phyloP scores from a whole-genome alignment of 2,113 vertebrate species.

The Hassar affinis region DNA sequence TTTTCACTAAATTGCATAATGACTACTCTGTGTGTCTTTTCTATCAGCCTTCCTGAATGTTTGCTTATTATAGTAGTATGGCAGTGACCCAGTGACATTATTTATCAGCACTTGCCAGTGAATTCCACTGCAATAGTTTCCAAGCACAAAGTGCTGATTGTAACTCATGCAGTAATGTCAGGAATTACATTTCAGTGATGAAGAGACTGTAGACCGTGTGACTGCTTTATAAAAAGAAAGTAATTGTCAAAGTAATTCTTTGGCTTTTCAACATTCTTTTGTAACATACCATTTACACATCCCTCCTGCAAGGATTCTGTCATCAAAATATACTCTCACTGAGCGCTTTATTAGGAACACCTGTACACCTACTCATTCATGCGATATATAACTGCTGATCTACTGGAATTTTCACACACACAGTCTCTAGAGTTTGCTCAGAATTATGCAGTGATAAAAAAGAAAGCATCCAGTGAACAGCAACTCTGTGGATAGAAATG shows the following conservation, averaged over 20 bases:
- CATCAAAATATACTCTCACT: no score
- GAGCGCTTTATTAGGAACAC: no score
- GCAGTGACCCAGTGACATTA: slow-evolving; percentile 35
- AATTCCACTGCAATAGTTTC: slow-evolving; percentile 21
- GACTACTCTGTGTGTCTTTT: background rate
- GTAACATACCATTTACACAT: background rate
- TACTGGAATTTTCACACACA: no score
- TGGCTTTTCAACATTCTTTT: background rate
- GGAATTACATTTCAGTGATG: slow-evolving; percentile 16
- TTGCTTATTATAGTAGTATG: slow-evolving; percentile 21
- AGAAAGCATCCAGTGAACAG: no score
- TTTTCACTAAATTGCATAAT: slow-evolving; percentile 8
- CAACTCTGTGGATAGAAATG: no score
- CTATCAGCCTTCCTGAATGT: background rate
- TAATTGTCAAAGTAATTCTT: background rate
- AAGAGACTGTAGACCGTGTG: background rate
- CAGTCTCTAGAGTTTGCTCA: no score
- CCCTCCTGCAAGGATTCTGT: background rate
- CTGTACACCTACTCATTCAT: no score
- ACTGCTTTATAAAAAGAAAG: background rate
- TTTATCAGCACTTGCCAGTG: slow-evolving; percentile 25
- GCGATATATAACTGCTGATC: no score
- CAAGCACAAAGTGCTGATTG: background rate
- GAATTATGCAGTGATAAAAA: no score
- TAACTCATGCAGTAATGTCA: background rate